phyloP scores from a whole-genome alignment of 2,113 vertebrate genomes.

The Prionailurus viverrinus region DNA sequence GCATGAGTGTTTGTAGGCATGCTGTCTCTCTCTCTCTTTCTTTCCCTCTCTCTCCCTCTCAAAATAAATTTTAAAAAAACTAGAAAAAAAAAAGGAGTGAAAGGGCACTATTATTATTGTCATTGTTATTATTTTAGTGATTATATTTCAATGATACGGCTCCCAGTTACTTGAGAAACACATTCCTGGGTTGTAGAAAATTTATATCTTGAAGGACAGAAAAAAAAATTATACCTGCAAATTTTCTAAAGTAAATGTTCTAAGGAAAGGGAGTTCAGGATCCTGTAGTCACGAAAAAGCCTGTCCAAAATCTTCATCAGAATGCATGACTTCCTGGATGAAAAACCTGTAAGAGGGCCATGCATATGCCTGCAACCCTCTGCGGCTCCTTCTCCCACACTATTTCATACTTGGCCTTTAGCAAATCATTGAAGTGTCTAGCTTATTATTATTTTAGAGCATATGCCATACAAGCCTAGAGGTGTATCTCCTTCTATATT shows the following conservation, averaged over 20 bases:
- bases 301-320: not conserved
- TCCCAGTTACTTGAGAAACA: not conserved
- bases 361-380: too few species aligned
- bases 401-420: not conserved
- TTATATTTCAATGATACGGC: not conserved
- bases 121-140: not conserved
- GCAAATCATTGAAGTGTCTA: not conserved
- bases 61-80: too few species aligned
- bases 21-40: too few species aligned
- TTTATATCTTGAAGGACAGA: not conserved
- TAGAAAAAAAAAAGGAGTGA: too few species aligned
- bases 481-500: not conserved
- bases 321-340: not conserved
- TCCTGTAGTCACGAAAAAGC: accelerated
- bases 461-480: not conserved
- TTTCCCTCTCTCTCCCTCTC: too few species aligned
- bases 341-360: not conserved
- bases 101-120: not conserved
- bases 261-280: not conserved
- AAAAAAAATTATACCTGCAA: not conserved
- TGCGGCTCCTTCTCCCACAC: not conserved
- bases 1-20: too few species aligned
- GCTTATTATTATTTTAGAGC: not conserved
- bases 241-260: not conserved
- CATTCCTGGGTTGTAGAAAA: not conserved